Evolutionary conservation across 2,797 vertebrate genomes (phyloP), one percentile per base, ranked within the genome.

Genomic region (Artibeus jamaicensis): DNA sequence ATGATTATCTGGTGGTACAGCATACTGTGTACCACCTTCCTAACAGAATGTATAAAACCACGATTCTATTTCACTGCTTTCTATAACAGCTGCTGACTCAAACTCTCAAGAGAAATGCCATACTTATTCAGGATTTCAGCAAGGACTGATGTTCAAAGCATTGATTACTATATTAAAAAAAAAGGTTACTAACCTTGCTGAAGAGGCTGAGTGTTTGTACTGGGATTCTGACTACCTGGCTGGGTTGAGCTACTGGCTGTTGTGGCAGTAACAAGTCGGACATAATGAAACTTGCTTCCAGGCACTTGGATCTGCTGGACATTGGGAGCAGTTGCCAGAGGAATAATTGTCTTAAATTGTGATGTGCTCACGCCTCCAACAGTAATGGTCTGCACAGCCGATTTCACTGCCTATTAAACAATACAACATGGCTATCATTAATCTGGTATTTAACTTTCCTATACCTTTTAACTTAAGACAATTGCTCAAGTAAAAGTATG

Each of bases 251-350:
- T 99, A 7, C 97, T 98, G 14, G 99, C 98, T 16, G 99, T 99
- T 32, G 99, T 99, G 46, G 99, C 99, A 5, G 99, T 99, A 96
- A 99, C 99, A 0, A 99, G 99, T 57, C 99, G 99, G 89, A 99
- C 99, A 89, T 99, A 99, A 98, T 99, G 99, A 97, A 99, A 99
- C 97, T 99, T 98, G 98, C 99, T 99, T 85, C 99, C 99, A 39
- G 99, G 99, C 90, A 99, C 99, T 99, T 99, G 99, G 96, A 99
- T 99, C 98, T 99, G 99, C 98, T 99, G 99, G 96, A 99, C 99
- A 37, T 99, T 99, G 5, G 99, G 98, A 95, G 99, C 99, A 34
- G 99, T 99, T 97, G 99, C 98, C 98, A 99, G 98, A 3, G 99
- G 99, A 98, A 99, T 99, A 98, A 99, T 99, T 95, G 99, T 99